A percentile compares a stretch with the other conserved stretches of the same genome.
Evolutionary conservation across 2,113 vertebrate species (phyloP).

Genomic region (Tragelaphus buxtoni): DNA sequence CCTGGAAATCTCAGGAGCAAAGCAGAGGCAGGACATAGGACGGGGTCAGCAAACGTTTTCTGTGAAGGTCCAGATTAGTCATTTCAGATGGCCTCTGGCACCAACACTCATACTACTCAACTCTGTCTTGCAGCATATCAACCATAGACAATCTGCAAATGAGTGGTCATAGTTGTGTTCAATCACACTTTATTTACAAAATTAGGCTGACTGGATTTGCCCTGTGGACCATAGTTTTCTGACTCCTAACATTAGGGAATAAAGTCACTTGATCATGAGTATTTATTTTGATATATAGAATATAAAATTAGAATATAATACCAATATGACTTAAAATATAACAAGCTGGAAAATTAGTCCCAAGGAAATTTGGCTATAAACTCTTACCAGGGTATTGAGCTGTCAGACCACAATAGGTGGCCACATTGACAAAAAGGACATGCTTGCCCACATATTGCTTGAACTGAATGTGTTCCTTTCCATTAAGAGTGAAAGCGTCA

Average conservation of each 20-base stretch:
- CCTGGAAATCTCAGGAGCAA: neutral
- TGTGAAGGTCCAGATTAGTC: neutral
- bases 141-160: neutral
- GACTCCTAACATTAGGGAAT: neutral
- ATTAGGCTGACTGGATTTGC: neutral
- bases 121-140: neutral
- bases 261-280: neutral
- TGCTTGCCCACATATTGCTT: conserved; percentile 82
- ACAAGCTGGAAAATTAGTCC: neutral
- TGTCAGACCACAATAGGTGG: conserved; percentile 91
- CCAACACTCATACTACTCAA: neutral
- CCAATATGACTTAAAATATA: neutral
- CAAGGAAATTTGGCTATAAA: neutral
- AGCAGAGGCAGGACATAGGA: neutral
- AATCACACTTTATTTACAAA: neutral
- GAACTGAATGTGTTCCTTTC: conserved; percentile 79
- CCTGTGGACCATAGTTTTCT: neutral
- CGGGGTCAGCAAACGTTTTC: neutral
- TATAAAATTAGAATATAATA: neutral
- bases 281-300: neutral
- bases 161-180: neutral
- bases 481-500: conserved; percentile 80
- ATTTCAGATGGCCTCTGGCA: neutral
- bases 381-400: conserved; percentile 89
- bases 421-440: conserved; percentile 92